These are phyloP conservation scores for Sebastes hopkinsi DNA, from an alignment of 2,797 vertebrate genomes.

Conservation along the genomic window DNA sequence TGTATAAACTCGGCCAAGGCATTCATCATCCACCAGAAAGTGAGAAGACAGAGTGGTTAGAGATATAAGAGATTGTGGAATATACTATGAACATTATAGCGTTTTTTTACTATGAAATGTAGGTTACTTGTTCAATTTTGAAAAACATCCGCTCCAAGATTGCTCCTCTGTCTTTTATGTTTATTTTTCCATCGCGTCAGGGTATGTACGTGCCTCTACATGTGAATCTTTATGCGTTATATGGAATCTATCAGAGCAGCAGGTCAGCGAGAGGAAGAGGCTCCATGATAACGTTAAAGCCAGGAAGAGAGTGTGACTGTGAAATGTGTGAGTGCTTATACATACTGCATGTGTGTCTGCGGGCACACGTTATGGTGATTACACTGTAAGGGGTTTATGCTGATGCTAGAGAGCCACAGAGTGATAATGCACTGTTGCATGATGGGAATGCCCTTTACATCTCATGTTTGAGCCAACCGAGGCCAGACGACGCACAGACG, in stretches of 20 bases:
- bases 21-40: constrained; percentile 18
- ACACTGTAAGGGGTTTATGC: constrained; percentile 69
- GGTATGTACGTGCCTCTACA: background rate
- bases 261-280: constrained; percentile 3
- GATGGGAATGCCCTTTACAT: constrained; percentile 74
- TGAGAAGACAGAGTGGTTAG: background rate
- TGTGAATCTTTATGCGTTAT: background rate
- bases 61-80: constrained; percentile 7
- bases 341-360: constrained; percentile 8
- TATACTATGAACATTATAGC: background rate
- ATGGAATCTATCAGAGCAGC: constrained; percentile 8
- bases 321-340: constrained; percentile 11
- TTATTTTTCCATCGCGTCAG: background rate
- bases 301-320: constrained; percentile 11
- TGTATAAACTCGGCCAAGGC: background rate
- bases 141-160: background rate
- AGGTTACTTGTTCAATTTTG: background rate
- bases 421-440: constrained; percentile 68
- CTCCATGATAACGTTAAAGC: constrained; percentile 14
- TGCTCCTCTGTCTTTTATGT: background rate
- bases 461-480: constrained; percentile 47
- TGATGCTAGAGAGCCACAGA: constrained; percentile 55
- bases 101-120: background rate
- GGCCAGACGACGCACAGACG: constrained; percentile 9
- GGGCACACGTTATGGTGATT: constrained; percentile 54